phyloP scores from a whole-genome alignment of 2,888 invertebrate genomes.

The Heliconius erato region DNA sequence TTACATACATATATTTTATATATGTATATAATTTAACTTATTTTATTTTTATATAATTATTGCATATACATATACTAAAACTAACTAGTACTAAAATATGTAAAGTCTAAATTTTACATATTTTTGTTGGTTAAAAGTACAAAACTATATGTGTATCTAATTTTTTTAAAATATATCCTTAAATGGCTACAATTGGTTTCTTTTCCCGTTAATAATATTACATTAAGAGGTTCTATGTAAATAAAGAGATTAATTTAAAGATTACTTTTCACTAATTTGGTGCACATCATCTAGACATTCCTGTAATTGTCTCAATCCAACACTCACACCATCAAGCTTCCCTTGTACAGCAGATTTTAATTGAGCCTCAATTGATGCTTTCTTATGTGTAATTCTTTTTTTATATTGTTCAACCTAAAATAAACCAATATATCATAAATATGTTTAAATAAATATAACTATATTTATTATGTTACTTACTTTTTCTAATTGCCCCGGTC shows the following conservation, averaged over 20 bases:
- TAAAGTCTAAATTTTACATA: too few relatives aligned
- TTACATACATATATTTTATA: too few relatives aligned
- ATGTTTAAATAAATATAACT: not conserved
- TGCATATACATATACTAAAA: too few relatives aligned
- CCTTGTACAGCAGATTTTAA: slow-evolving; percentile 99
- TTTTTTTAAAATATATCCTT: too few relatives aligned
- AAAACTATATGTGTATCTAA: too few relatives aligned
- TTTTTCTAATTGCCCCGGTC: slow-evolving; percentile 98
- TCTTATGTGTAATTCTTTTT: slow-evolving; percentile 90
- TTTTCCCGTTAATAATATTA: too few relatives aligned
- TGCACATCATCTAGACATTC: slow-evolving; percentile 94
- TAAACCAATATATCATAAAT: not conserved
- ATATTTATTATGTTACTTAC: slow-evolving; percentile 64
- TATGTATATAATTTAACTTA: too few relatives aligned
- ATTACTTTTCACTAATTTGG: slow-evolving; percentile 87
- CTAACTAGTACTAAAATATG: too few relatives aligned
- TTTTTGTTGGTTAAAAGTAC: too few relatives aligned
- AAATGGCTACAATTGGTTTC: too few relatives aligned
- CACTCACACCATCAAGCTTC: slow-evolving; percentile 97
- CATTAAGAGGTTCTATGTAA: too few relatives aligned
- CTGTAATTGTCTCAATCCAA: slow-evolving; percentile 95
- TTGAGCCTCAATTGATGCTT: slow-evolving; percentile 97
- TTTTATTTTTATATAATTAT: too few relatives aligned
- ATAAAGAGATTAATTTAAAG: not conserved
- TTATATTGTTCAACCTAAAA: slow-evolving; percentile 91